These are phyloP conservation scores for Schizotus pectinicornis DNA, from an alignment of 2,888 invertebrate species.

Conservation along the genomic window DNA sequence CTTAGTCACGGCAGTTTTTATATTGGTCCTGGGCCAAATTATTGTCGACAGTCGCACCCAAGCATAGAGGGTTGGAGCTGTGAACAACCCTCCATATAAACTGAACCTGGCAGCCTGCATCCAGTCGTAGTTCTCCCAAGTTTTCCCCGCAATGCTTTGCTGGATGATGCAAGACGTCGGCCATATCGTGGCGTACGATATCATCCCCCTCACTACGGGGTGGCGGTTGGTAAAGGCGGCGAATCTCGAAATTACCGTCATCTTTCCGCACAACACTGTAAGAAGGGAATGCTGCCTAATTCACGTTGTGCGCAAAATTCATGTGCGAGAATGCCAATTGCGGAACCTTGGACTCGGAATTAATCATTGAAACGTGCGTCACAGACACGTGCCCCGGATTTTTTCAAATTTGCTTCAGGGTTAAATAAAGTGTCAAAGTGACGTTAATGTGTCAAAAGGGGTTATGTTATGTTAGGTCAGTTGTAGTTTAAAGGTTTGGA, in stretches of 20 bases:
- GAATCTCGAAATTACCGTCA: conserved; percentile 60
- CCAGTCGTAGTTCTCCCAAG: conserved; percentile 72
- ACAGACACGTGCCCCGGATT: conserved; percentile 7
- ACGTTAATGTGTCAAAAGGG: too few species aligned
- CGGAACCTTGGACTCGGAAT: conserved; percentile 12
- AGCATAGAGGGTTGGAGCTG: conserved; percentile 80
- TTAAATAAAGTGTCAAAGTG: too few species aligned
- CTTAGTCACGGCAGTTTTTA: conserved; percentile 76
- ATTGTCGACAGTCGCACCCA: conserved; percentile 80
- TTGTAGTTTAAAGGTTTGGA: too few species aligned
- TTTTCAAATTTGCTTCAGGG: too few species aligned
- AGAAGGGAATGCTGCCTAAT: too few species aligned
- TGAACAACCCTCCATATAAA: conserved; percentile 80
- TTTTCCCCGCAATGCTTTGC: conserved; percentile 72
- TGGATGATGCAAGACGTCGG: conserved; percentile 76
- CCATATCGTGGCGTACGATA: conserved; percentile 75
- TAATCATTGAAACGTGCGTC: conserved; percentile 9
- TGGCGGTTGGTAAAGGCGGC: conserved; percentile 58
- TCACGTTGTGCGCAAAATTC: too few species aligned
- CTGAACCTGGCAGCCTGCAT: conserved; percentile 74
- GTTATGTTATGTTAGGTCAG: too few species aligned
- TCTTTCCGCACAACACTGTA: not conserved
- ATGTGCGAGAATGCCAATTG: conserved; percentile 9
- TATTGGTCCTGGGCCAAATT: conserved; percentile 75
- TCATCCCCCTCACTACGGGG: conserved; percentile 64